Evolutionary conservation across 35 echinoderm and acorn worm genomes (phyloP), one percentile per base, ranked within the genome.

Genomic region (Heliocidaris erythrogramma): DNA sequence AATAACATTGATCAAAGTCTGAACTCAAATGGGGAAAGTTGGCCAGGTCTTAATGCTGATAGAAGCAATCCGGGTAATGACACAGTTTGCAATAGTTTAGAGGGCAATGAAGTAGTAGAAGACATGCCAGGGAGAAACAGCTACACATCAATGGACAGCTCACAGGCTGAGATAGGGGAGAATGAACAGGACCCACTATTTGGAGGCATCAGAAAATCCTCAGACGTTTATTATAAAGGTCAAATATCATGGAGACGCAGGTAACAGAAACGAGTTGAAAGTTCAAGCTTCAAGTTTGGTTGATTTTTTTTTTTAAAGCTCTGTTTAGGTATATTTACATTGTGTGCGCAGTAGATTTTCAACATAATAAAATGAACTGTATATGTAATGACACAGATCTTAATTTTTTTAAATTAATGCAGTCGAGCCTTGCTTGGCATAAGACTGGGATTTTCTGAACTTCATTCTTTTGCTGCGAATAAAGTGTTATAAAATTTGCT

Each of bases 101-200:
- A 0, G 18, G 18, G 65, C 65, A 78, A 78, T 78, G 65, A 78
- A 78, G 14, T 7, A 5, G 65, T 5, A n/a, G 65, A 5, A 78
- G 21, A 78, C 65, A 78, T 78, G 65, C 65, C 65, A 27, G 65
- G 65, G 17, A 78, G 27, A 24, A 5, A 78, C 27, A 56, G 14
- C 52, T 78, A n/a, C 27, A 27, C 65, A 29, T 18, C 21, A n/a
- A 8, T 78, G 65, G 65, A 78, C 65, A n/a, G 8, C 27, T n/a
- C 18, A 8, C 5, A 27, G 21, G 65, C 8, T 78, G 65, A 78
- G 24, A n/a, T 78, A 78, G 87, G 87, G 24, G 87, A 89, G 11
- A 89, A 18, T 18, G 87, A 89, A n/a, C 29, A 13, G 24, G 87
- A 89, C 31, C 87, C 87, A 24, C 87, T 89, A n/a, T 89, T 89